Evolutionary conservation across 2,797 vertebrate genomes (phyloP).

Genomic region (Cichlasoma orientale): DNA sequence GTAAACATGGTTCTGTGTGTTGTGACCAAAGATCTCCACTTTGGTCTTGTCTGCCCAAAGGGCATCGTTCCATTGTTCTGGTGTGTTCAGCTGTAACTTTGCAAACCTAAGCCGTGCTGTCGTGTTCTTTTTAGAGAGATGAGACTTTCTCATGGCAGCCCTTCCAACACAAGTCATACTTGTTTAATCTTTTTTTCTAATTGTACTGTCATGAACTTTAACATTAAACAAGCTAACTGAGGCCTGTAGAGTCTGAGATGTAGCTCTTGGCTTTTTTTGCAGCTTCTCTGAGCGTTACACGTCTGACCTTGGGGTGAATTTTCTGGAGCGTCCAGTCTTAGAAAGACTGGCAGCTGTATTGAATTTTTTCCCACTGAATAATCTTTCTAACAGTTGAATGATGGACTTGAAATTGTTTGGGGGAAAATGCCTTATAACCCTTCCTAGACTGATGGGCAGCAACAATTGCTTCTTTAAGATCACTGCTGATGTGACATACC

Average conservation of each 20-base stretch:
- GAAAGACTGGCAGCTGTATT: background rate
- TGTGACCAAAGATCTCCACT: background rate
- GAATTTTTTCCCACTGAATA: background rate
- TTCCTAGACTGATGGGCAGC: background rate
- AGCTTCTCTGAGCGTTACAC: background rate
- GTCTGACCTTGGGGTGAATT: background rate
- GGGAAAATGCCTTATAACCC: background rate
- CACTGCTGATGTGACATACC: background rate
- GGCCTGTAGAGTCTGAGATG: background rate
- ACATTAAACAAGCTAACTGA: background rate
- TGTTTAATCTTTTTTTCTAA: background rate
- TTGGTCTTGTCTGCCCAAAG: background rate
- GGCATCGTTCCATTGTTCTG: background rate
- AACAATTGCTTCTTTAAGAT: background rate
- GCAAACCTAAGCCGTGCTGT: no score
- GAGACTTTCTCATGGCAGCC: background rate
- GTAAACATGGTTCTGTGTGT: background rate
- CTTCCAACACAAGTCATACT: no score
- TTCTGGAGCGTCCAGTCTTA: background rate
- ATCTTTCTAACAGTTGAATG: background rate
- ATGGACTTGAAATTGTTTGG: background rate
- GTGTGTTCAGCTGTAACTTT: background rate
- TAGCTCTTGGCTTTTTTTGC: background rate
- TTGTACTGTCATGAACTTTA: background rate
- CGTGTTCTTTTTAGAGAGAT: background rate